A percentile compares a stretch with the other conserved stretches of the same genome.
Conservation (phyloP, 1,140 invertebrate species). For the Cyphomyrmex costatus region DNA sequence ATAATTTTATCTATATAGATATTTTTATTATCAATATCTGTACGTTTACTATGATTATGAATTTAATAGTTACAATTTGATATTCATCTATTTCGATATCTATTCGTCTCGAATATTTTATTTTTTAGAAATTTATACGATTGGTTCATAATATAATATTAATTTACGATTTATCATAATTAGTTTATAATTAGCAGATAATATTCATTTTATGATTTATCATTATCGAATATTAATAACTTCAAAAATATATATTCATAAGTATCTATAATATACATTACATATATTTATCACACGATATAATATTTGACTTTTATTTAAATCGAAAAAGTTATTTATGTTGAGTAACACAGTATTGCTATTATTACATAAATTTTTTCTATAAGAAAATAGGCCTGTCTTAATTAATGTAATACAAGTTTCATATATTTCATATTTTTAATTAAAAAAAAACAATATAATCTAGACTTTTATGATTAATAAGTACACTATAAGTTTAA, state of each 20-base stretch:
- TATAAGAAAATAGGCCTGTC: too few relatives aligned
- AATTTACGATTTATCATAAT: conserved; percentile 7
- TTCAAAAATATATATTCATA: background rate
- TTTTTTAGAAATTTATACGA: conserved; percentile 8
- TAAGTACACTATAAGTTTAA: too few relatives aligned
- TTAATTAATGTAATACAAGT: too few relatives aligned
- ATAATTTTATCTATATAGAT: background rate
- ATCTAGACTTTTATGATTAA: too few relatives aligned
- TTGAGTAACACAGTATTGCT: too few relatives aligned
- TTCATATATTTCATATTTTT: too few relatives aligned
- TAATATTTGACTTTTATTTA: background rate
- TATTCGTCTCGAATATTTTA: background rate
- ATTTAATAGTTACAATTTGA: background rate
- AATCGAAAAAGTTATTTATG: too few relatives aligned
- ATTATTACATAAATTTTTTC: too few relatives aligned
- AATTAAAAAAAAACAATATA: too few relatives aligned
- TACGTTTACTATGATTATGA: background rate
- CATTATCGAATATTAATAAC: background rate
- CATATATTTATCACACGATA: background rate
- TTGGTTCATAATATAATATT: conserved; percentile 25
- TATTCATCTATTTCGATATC: too few relatives aligned
- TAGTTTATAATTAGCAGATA: background rate
- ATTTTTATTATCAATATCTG: too few relatives aligned
- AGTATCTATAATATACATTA: too few relatives aligned
- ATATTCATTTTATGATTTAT: conserved; percentile 6